A percentile compares a stretch with the other conserved stretches of the same genome.
These are phyloP conservation scores for Acanthis flammea DNA, from an alignment of 2,797 vertebrate species.

Conservation along the genomic window DNA sequence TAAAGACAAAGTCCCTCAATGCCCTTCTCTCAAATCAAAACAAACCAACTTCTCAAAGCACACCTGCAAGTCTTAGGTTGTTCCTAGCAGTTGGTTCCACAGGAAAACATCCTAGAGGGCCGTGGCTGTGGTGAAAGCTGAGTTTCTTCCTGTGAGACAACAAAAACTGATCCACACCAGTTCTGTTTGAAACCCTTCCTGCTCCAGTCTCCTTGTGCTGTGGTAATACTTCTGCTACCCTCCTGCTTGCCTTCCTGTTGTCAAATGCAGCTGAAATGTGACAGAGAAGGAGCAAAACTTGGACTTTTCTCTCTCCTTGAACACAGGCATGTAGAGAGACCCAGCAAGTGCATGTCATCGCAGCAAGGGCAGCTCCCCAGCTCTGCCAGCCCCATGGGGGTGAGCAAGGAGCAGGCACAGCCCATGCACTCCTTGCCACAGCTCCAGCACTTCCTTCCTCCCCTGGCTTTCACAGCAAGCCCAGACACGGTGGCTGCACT, in stretches of 20 bases:
- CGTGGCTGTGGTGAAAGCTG: neutral
- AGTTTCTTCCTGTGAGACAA: neutral
- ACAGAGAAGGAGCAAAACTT: neutral
- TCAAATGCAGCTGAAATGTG: fast-evolving
- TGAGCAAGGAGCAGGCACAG: neutral
- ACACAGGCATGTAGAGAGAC: neutral
- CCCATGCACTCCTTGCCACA: fast-evolving
- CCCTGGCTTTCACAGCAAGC: neutral
- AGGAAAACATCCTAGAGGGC: neutral
- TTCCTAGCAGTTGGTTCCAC: neutral
- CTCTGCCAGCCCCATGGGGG: fast-evolving
- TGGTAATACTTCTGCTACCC: neutral
- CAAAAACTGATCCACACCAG: neutral
- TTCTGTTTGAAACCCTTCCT: neutral
- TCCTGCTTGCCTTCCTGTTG: neutral
- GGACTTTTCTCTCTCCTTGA: neutral
- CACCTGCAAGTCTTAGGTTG: neutral
- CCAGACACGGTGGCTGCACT: fast-evolving
- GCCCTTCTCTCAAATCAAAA: neutral
- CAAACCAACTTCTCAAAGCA: neutral
- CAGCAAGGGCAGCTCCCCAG: neutral
- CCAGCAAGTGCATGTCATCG: fast-evolving
- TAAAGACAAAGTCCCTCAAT: neutral
- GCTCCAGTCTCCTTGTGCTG: neutral
- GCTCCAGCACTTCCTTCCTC: neutral